Evolutionary conservation across 2,797 vertebrate genomes (phyloP), one percentile per base, ranked within the genome.

Genomic region (Zenarchopterus dispar): DNA sequence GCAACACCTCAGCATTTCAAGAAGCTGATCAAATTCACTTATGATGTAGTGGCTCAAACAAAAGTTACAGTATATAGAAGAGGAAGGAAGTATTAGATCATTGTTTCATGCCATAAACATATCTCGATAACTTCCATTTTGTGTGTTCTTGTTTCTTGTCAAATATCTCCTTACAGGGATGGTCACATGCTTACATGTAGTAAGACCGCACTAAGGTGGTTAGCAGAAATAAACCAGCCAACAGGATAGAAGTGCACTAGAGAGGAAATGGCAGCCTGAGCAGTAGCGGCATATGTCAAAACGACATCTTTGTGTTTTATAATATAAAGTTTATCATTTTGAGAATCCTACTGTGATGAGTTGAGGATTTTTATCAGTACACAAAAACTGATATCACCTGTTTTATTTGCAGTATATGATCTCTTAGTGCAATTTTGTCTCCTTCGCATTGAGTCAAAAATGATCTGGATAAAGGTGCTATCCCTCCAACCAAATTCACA

Each of bases 161-260:
- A 36, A 36, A 36, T 31, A 31, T 31, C 31, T 31, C 31, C n/a
- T n/a, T n/a, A n/a, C n/a, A n/a, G n/a, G n/a, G n/a, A n/a, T n/a
- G n/a, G n/a, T n/a, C n/a, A n/a, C n/a, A n/a, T n/a, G n/a, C n/a
- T n/a, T n/a, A n/a, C n/a, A n/a, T n/a, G n/a, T n/a, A n/a, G 55
- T 41, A 50, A 73, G 57, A 58, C 46, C 36, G n/a, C 45, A 11
- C 9, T 49, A 39, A 76, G 62, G 47, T 68, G 51, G 56, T 56
- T 1, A 8, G 54, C 26, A 5, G 48, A 64, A 55, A 63, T 50
- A 45, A 62, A 60, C 7, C 62, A 56, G 28, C 15, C 7, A 53
- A 50, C 4, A 62, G 8, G 49, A 53, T 41, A 42, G 0, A 10
- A 67, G 22, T 10, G 18, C 21, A n/a, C 26, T 31, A n/a, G 26